Conservation (phyloP, 1,140 invertebrate species). For the Euwallacea similis region DNA sequence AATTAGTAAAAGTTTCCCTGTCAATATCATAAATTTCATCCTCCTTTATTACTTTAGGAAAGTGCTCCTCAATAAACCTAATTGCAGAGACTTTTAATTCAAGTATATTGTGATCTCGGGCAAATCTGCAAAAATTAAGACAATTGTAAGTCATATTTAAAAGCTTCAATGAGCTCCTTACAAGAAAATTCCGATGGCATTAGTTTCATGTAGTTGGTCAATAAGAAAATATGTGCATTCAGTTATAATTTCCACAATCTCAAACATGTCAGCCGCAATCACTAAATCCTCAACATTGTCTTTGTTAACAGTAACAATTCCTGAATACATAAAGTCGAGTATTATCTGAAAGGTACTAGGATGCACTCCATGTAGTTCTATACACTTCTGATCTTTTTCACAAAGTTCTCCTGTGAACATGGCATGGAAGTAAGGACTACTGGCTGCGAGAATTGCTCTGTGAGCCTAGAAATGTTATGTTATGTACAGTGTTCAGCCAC, state of each 20-base stretch:
- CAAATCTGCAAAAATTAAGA: constrained; percentile 67
- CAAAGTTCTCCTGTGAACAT: constrained; percentile 87
- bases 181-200: constrained; percentile 88
- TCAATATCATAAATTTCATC: constrained; percentile 90
- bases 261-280: constrained; percentile 90
- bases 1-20: constrained; percentile 75
- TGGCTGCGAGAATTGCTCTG: constrained; percentile 85
- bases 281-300: constrained; percentile 88
- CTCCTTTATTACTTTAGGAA: constrained; percentile 77
- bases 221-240: constrained; percentile 87
- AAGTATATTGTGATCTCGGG: constrained; percentile 86
- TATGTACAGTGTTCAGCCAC: too few relatives aligned
- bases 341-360: constrained; percentile 73
- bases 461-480: constrained; percentile 70
- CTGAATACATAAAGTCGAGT: constrained; percentile 89
- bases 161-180: constrained; percentile 48
- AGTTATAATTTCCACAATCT: constrained; percentile 81
- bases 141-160: background rate
- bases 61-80: constrained; percentile 85
- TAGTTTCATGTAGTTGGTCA: constrained; percentile 84
- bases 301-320: constrained; percentile 64
- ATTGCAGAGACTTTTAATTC: constrained; percentile 79
- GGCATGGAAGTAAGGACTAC: constrained; percentile 93
- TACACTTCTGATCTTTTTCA: constrained; percentile 76
- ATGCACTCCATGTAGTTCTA: constrained; percentile 77